Evolutionary conservation across 1,140 invertebrate genomes (phyloP), one percentile per base, ranked within the genome.

Genomic region (Holotrichia oblita): DNA sequence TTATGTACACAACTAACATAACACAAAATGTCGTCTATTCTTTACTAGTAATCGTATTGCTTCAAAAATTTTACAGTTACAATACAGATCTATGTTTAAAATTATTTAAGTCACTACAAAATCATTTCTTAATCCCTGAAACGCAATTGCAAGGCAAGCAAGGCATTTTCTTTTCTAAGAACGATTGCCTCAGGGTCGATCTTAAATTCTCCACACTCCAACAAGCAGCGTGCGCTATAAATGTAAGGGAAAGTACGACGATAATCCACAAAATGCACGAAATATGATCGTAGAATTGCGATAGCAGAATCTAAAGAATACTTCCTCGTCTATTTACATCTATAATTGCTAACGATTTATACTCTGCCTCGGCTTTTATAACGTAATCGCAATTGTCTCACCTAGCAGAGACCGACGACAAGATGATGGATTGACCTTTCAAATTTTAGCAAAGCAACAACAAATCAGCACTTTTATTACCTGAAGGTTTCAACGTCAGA

Each of bases 191-290:
- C 14, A 6, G 48, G 48, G 48, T 48, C 48, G 48, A 55, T 55
- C 48, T 55, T 17, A n/a, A 55, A 55, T 14, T 55, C 48, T 14
- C 48, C 48, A 17, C 48, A 55, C 12, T 55, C 48, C 14, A 55
- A 55, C 48, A 55, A 55, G 48, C 48, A 55, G 14, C 48, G 48
- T 55, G 48, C 48, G 48, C 48, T 55, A 55, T 55, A 55, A 55
- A 55, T 17, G 48, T 55, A 55, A 55, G 48, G 48, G 48, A 55
- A 55, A 55, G 48, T 55, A 55, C 48, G 14, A n/a, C 48, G 48
- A 55, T 55, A 55, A 55, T 55, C 48, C 48, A n/a, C 12, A 55
- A 55, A 34, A 55, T n/a, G 48, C 48, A 55, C 48, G 48, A 55
- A 55, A 55, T 55, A 55, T 55, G 48, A 55, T 55, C 17, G 48